These are phyloP conservation scores for Alcis repandata DNA, from an alignment of 2,888 invertebrate species.

Conservation along the genomic window DNA sequence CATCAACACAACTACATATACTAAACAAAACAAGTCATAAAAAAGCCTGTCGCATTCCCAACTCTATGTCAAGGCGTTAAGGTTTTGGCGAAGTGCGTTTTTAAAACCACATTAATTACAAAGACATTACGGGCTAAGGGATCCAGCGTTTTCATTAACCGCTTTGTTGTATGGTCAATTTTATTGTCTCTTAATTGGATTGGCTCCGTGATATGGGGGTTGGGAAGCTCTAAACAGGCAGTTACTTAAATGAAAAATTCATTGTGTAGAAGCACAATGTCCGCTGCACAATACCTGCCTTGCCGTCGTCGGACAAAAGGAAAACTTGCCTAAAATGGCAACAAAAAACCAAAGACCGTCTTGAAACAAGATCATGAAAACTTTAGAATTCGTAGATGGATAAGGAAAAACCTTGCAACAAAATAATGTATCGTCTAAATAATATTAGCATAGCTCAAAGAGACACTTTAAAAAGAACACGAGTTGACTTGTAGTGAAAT, in stretches of 20 bases:
- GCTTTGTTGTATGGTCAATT: conserved; percentile 44
- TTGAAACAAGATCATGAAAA: background rate
- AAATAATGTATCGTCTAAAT: conserved; percentile 7
- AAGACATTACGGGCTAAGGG: conserved; percentile 43
- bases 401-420: conserved; percentile 21
- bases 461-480: conserved; percentile 10
- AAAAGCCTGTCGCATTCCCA: conserved; percentile 19
- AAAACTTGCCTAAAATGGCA: background rate
- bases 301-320: background rate
- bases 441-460: conserved; percentile 5
- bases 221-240: conserved; percentile 12
- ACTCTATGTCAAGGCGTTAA: conserved; percentile 26
- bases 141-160: conserved; percentile 45
- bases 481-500: conserved; percentile 20
- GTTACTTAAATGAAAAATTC: conserved; percentile 17
- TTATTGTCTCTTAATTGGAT: conserved; percentile 43
- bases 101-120: conserved; percentile 38
- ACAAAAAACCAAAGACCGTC: background rate
- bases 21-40: conserved; percentile 8
- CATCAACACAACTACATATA: conserved; percentile 32
- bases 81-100: background rate
- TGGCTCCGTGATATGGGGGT: conserved; percentile 27
- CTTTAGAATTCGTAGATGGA: background rate
- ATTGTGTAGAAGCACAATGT: background rate
- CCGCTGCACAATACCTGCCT: no score